phyloP scores from a whole-genome alignment of 2,888 invertebrate genomes.

The Ephialtes manifestator region DNA sequence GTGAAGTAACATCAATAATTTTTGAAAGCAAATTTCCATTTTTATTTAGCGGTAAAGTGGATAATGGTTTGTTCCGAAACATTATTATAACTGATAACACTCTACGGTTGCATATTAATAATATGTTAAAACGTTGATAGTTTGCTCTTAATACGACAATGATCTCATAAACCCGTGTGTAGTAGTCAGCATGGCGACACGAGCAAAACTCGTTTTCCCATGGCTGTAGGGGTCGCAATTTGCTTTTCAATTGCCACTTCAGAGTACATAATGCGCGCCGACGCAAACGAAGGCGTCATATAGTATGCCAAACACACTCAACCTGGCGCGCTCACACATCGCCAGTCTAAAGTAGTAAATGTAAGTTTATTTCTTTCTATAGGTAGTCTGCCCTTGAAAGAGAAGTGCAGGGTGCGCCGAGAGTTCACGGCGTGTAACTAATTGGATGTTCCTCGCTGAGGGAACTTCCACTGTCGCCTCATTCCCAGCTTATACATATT shows the following conservation, averaged over 20 bases:
- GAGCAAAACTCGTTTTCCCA: background rate
- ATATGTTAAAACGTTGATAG: background rate
- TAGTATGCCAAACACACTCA: background rate
- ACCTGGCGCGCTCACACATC: background rate
- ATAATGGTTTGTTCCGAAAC: too few relatives aligned
- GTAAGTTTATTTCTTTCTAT: conserved; percentile 10
- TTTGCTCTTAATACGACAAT: background rate
- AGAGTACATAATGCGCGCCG: background rate
- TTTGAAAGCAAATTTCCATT: too few relatives aligned
- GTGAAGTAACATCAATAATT: too few relatives aligned
- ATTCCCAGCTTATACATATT: conserved; percentile 8
- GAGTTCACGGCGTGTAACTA: conserved; percentile 2
- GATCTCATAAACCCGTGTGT: background rate
- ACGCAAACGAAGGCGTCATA: conserved; percentile 1
- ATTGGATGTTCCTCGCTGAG: conserved; percentile 21
- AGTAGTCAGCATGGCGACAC: background rate
- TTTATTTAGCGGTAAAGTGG: too few relatives aligned
- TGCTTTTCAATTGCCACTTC: conserved; percentile 38
- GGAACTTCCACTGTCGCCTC: background rate
- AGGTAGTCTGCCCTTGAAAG: conserved; percentile 5
- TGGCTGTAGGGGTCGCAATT: conserved; percentile 13
- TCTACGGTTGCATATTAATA: too few relatives aligned
- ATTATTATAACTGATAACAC: too few relatives aligned
- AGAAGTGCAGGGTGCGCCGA: conserved; percentile 12
- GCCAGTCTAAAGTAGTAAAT: background rate